Conservation (phyloP, 2,888 invertebrate species). For the Apodemia zela region DNA sequence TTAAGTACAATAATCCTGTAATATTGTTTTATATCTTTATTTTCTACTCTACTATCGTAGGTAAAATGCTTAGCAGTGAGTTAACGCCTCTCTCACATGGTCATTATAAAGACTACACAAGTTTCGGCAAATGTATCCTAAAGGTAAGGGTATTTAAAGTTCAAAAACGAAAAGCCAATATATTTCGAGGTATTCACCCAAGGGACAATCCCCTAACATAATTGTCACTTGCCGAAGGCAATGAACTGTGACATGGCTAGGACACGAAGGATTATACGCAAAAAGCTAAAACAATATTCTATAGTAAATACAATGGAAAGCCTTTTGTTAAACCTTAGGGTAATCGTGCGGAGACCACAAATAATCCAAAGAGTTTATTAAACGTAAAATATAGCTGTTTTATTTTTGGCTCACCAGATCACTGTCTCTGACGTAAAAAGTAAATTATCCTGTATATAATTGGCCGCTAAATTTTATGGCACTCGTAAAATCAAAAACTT, state of each 20-base stretch:
- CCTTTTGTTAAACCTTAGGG: constrained; percentile 25
- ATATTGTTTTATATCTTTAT: background rate
- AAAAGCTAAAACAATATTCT: constrained; percentile 13
- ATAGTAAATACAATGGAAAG: background rate
- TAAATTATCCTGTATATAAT: constrained; percentile 56
- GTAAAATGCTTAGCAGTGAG: background rate
- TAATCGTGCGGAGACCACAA: background rate
- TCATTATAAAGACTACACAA: background rate
- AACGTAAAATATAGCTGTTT: constrained; percentile 41
- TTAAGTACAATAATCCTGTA: no score
- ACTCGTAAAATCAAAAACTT: constrained; percentile 54
- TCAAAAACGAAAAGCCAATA: constrained; percentile 19
- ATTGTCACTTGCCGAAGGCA: constrained; percentile 49
- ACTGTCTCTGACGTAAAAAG: constrained; percentile 54
- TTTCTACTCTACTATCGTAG: background rate
- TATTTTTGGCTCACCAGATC: constrained; percentile 43
- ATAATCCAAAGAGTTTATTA: constrained; percentile 24
- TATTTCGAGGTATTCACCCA: constrained; percentile 18
- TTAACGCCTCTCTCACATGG: constrained; percentile 10
- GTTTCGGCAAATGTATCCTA: background rate
- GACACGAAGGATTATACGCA: constrained; percentile 22
- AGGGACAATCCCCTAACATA: constrained; percentile 35
- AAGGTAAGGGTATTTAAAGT: background rate
- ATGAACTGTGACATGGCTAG: constrained; percentile 46
- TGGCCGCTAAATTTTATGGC: constrained; percentile 60